phyloP scores from a whole-genome alignment of 2,113 vertebrate genomes.

The Euleptes europaea region DNA sequence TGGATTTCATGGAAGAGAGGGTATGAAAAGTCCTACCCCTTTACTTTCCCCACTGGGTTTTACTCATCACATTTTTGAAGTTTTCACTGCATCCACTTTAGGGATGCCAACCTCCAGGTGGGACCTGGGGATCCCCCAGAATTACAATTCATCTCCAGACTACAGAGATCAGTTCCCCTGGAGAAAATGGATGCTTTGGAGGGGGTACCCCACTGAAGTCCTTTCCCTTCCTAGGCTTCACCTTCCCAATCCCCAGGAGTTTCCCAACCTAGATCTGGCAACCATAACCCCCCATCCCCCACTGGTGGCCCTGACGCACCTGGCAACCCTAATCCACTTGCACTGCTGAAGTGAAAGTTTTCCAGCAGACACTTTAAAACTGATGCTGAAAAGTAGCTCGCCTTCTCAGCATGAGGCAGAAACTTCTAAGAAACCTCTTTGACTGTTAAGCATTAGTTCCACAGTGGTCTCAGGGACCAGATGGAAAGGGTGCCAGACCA shows the following conservation, averaged over 20 bases:
- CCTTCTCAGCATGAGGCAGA: neutral
- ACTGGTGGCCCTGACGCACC: too few species aligned
- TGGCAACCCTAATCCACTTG: neutral
- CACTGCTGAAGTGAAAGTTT: neutral
- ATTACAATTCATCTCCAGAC: too few species aligned
- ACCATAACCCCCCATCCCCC: too few species aligned
- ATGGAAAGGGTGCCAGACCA: neutral
- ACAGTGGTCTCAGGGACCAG: neutral
- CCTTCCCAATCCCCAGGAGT: too few species aligned
- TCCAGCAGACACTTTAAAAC: neutral
- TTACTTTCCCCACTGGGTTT: neutral
- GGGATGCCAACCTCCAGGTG: neutral
- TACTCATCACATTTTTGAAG: neutral
- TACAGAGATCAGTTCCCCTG: too few species aligned
- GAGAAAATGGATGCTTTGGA: too few species aligned
- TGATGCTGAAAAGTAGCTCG: neutral
- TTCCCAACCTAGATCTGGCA: too few species aligned
- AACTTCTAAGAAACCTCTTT: neutral
- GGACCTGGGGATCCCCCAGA: too few species aligned
- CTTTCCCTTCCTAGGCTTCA: too few species aligned
- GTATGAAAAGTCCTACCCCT: neutral
- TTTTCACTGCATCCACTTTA: too few species aligned
- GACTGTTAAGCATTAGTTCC: neutral
- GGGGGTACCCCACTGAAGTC: too few species aligned
- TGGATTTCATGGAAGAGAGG: too few species aligned